phyloP scores from a whole-genome alignment of 2,888 invertebrate genomes.

The Diaperis boleti region DNA sequence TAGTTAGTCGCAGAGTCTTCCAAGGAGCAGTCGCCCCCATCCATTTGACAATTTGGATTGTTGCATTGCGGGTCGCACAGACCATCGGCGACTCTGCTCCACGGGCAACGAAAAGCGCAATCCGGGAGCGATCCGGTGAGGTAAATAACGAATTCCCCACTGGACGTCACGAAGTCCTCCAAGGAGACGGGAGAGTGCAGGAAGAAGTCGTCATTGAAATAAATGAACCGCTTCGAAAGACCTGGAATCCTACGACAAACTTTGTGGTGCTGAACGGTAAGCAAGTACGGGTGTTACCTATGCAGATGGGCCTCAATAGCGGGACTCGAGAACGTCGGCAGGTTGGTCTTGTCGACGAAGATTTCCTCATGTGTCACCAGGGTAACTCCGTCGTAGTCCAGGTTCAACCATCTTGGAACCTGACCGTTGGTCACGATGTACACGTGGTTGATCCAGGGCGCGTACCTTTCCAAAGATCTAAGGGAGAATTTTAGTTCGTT shows the following conservation, averaged over 20 bases:
- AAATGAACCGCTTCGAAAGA: constrained; percentile 80
- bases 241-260: constrained; percentile 74
- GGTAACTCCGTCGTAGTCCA: constrained; percentile 76
- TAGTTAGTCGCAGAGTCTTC: neutral
- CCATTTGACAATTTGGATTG: constrained; percentile 79
- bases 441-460: constrained; percentile 83
- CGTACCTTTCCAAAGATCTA: constrained; percentile 80
- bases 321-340: constrained; percentile 84
- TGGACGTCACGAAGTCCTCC: constrained; percentile 68
- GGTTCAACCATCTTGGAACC: constrained; percentile 80
- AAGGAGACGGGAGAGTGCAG: constrained; percentile 78
- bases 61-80: constrained; percentile 83
- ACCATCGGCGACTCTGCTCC: constrained; percentile 82
- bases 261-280: too few relatives aligned
- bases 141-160: constrained; percentile 66
- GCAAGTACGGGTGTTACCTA: constrained; percentile 65
- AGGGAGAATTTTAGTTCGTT: constrained; percentile 76
- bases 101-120: constrained; percentile 81
- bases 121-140: constrained; percentile 81
- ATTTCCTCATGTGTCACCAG: constrained; percentile 79
- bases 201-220: constrained; percentile 84
- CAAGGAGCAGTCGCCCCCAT: constrained; percentile 73
- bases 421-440: constrained; percentile 88
- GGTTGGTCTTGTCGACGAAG: constrained; percentile 70
- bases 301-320: constrained; percentile 71